Conservation (phyloP, 2,797 vertebrate genomes). For the Pseudotriccus pelzelni region DNA sequence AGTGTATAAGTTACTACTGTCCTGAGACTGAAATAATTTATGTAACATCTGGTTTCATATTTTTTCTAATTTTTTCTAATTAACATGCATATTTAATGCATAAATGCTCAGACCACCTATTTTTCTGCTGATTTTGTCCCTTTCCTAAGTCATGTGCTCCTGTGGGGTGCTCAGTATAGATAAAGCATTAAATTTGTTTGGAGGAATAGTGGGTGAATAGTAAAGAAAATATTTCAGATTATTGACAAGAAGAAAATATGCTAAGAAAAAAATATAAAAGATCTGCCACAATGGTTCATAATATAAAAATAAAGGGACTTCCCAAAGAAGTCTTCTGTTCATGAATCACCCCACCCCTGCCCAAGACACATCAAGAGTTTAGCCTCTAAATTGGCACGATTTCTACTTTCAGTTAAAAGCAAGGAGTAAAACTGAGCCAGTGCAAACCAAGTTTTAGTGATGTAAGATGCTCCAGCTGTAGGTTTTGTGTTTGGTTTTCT, state of each 20-base stretch:
- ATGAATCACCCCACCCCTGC: accelerated
- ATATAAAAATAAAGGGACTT: not conserved
- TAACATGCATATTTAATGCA: slow-evolving; percentile 79
- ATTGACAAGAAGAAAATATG: not conserved
- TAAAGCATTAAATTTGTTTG: slow-evolving; percentile 48
- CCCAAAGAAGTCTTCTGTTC: not conserved
- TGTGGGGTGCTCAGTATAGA: slow-evolving; percentile 40
- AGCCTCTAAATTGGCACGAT: not conserved
- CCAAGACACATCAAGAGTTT: not conserved
- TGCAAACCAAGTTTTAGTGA: not conserved
- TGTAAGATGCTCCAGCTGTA: not conserved
- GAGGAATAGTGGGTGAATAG: not conserved
- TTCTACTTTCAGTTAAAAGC: not conserved
- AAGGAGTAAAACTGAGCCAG: not conserved
- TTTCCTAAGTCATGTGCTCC: slow-evolving; percentile 52
- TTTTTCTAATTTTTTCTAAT: slow-evolving; percentile 81
- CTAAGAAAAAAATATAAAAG: not conserved
- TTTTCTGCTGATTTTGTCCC: slow-evolving; percentile 66
- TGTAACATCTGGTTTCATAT: slow-evolving; percentile 83
- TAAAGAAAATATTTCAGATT: slow-evolving; percentile 28
- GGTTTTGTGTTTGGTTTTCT: not conserved
- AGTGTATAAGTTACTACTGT: slow-evolving; percentile 76
- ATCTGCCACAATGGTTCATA: not conserved
- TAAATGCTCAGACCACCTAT: slow-evolving; percentile 75
- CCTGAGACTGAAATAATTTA: slow-evolving; percentile 81